Evolutionary conservation across 2,888 invertebrate species (phyloP).

Genomic region (Macrophya annulata): DNA sequence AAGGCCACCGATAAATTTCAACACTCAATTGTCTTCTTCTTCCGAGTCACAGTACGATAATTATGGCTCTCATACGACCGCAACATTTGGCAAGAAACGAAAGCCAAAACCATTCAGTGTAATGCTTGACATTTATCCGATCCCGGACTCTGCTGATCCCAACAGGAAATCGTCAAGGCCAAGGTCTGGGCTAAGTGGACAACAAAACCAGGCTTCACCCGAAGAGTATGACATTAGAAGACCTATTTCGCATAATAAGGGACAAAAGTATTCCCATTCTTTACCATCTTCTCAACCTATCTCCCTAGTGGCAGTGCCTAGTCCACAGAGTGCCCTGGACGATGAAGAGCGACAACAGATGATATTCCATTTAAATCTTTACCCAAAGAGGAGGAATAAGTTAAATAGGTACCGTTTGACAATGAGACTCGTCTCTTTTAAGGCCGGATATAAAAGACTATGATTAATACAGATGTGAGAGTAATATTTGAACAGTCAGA

Average conservation of each 20-base stretch:
- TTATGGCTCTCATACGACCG: slow-evolving; percentile 55
- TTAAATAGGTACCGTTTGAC: slow-evolving; percentile 67
- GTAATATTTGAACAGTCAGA: not conserved
- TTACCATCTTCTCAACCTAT: slow-evolving; percentile 62
- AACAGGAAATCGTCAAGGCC: slow-evolving; percentile 62
- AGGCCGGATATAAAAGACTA: not conserved
- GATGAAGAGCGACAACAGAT: slow-evolving; percentile 81
- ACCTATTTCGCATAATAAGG: slow-evolving; percentile 66
- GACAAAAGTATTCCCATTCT: slow-evolving; percentile 64
- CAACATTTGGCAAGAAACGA: slow-evolving; percentile 65
- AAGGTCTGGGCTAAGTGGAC: slow-evolving; percentile 56
- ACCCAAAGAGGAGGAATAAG: slow-evolving; percentile 80
- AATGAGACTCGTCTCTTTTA: not conserved
- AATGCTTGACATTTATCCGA: slow-evolving; percentile 85
- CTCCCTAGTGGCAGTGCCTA: slow-evolving; percentile 65
- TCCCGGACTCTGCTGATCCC: slow-evolving; percentile 77
- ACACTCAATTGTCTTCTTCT: slow-evolving; percentile 61
- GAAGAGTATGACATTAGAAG: slow-evolving; percentile 71
- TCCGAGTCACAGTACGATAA: slow-evolving; percentile 67
- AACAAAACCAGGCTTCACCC: slow-evolving; percentile 31
- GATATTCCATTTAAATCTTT: slow-evolving; percentile 85
- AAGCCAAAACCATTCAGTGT: slow-evolving; percentile 83
- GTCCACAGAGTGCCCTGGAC: slow-evolving; percentile 62
- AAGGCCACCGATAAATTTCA: slow-evolving; percentile 66
- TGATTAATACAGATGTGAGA: not conserved